Base-by-base conservation (phyloP, 2,888 invertebrate genomes). In the Helicoverpa assulta region DNA sequence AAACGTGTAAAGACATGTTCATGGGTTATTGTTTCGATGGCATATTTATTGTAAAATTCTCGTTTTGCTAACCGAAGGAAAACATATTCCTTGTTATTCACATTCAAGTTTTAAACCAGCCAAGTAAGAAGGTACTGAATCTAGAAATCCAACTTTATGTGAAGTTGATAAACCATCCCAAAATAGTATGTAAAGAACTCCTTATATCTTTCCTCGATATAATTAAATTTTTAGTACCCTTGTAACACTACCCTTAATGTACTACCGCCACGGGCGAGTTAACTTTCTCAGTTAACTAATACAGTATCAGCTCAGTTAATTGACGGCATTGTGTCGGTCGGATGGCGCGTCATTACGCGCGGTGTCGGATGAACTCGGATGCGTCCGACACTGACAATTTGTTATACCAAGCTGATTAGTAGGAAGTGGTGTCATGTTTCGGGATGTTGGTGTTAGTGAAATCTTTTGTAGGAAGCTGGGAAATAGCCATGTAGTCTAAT, bases 371-470 rank as follows among this genome's bases (percentile, higher is more conserved):
- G 70, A 14, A 40, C 40, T 40, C 14, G 40, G 40, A 40, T 40
- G 55, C 54, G 65, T 58, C 54, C 77, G 60, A 61, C 67, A 70
- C 69, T 55, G 70, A 62, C 70, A 72, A 73, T 74, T 79, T 70
- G 73, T 78, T 70, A 57, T 55, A 59, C 65, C 50, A 60, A 29
- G 68, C 37, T 57, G 71, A 75, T 75, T 68, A 69, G 58, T 61
- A 78, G 79, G 73, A 81, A 81, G 73, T 73, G 77, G 74, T 75
- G 70, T 80, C 59, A 50, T 61, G 52, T 81, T 40, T 60, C 67
- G 33, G 78, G 78, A 78, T 78, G 74, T 74, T 55, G 60, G 58
- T 59, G 58, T 72, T 69, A 58, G 26, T 37, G n/a, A 37, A 47
- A 73, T 73, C 76, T 58, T 19, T 8, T 18, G 43, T 47, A 72